Evolutionary conservation across 2,888 invertebrate species (phyloP).

Genomic region (Schrankia costaestrigalis): DNA sequence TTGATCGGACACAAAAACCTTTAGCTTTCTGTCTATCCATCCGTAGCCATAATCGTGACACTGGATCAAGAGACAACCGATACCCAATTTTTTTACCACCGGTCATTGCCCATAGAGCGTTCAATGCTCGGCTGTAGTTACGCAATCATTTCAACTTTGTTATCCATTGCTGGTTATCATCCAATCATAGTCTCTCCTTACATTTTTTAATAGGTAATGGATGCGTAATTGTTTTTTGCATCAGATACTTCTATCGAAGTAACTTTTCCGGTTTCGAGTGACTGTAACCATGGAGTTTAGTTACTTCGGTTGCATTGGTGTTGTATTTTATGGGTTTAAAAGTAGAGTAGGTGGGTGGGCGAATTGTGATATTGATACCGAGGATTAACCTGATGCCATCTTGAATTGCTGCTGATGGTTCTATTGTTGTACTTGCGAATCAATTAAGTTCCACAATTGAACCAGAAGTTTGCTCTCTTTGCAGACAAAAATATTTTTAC

Average conservation of each 20-base stretch:
- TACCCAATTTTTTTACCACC: slow-evolving; percentile 40
- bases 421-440: too few relatives aligned
- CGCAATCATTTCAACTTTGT: slow-evolving; percentile 30
- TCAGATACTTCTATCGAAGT: slow-evolving; percentile 22
- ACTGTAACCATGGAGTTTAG: slow-evolving; percentile 19
- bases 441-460: too few relatives aligned
- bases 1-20: slow-evolving; percentile 15
- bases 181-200: background rate
- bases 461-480: too few relatives aligned
- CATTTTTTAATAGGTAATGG: slow-evolving; percentile 11
- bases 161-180: slow-evolving; percentile 25
- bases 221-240: slow-evolving; percentile 22
- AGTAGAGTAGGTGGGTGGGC: too few relatives aligned
- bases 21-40: slow-evolving; percentile 30
- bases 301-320: slow-evolving; percentile 8
- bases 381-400: too few relatives aligned
- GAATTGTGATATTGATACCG: too few relatives aligned
- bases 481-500: too few relatives aligned
- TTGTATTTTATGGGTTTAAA: slow-evolving; percentile 6
- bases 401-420: too few relatives aligned
- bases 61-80: slow-evolving; percentile 31
- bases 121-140: slow-evolving; percentile 36
- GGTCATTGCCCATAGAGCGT: slow-evolving; percentile 47
- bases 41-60: slow-evolving; percentile 39
- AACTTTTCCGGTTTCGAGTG: slow-evolving; percentile 42